Evolutionary conservation across 2,113 vertebrate genomes (phyloP).

Genomic region (Blennius ocellaris): DNA sequence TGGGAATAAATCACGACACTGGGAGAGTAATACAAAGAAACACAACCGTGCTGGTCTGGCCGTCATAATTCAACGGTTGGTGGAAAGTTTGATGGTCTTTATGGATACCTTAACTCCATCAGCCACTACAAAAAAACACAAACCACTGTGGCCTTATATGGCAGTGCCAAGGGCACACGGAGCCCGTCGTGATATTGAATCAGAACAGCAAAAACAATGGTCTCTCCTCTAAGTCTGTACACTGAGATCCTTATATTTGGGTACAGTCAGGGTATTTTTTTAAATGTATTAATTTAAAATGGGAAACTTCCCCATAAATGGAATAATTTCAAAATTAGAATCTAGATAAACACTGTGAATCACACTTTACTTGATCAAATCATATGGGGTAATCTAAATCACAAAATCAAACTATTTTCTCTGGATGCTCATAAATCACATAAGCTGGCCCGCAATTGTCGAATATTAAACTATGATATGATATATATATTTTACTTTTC

Average conservation of each 20-base stretch:
- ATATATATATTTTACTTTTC: neutral
- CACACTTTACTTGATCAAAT: too few relatives aligned
- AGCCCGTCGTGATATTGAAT: slow-evolving; percentile 64
- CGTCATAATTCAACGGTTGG: slow-evolving; percentile 70
- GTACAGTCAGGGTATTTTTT: slow-evolving; percentile 8
- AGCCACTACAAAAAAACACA: slow-evolving; percentile 66
- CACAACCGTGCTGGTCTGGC: slow-evolving; percentile 50
- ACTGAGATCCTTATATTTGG: slow-evolving; percentile 36
- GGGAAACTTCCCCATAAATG: neutral
- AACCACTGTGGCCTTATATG: slow-evolving; percentile 68
- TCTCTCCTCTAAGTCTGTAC: slow-evolving; percentile 48
- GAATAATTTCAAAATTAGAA: slow-evolving; percentile 3
- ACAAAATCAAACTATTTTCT: too few relatives aligned
- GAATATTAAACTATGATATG: too few relatives aligned
- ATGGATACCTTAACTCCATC: slow-evolving; percentile 67
- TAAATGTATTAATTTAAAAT: too few relatives aligned
- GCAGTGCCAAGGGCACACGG: slow-evolving; percentile 58
- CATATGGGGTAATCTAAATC: neutral
- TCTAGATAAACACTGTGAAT: slow-evolving; percentile 4
- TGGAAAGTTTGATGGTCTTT: slow-evolving; percentile 76
- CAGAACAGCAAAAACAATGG: slow-evolving; percentile 61
- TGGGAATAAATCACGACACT: slow-evolving; percentile 60
- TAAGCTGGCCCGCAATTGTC: neutral
- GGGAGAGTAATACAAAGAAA: slow-evolving; percentile 61
- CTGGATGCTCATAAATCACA: neutral